A percentile compares a stretch with the other conserved stretches of the same genome.
These are phyloP conservation scores for Cantharis flavilabris DNA, from an alignment of 2,888 invertebrate species.

Conservation along the genomic window DNA sequence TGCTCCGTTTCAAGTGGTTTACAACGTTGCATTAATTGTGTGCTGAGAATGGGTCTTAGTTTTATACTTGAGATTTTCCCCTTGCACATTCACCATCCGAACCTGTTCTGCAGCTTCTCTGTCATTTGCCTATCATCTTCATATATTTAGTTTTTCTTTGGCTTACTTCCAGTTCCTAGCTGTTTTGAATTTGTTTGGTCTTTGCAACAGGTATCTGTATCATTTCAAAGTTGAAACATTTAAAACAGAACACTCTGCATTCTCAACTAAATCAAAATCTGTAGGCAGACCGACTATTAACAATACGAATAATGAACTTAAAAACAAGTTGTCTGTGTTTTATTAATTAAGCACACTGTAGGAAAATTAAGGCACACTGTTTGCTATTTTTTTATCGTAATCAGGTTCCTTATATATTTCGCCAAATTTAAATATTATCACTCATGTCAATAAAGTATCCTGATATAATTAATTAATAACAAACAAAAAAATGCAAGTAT, in stretches of 20 bases:
- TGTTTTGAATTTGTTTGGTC: too few species aligned
- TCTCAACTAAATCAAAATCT: neutral
- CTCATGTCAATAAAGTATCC: neutral
- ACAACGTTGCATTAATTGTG: too few species aligned
- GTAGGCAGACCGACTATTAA: neutral
- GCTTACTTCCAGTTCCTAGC: neutral
- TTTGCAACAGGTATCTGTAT: too few species aligned
- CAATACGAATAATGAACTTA: neutral
- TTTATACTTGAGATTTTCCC: too few species aligned
- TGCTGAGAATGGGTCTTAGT: too few species aligned
- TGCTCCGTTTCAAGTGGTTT: neutral
- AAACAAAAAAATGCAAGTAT: neutral
- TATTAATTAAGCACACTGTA: neutral
- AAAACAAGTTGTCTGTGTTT: neutral
- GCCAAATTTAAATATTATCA: neutral
- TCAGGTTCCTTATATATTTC: neutral
- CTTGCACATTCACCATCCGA: too few species aligned
- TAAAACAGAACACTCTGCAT: neutral
- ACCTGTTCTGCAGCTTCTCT: too few species aligned
- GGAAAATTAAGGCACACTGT: neutral
- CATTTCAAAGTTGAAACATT: neutral
- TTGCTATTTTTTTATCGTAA: neutral
- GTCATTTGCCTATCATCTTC: too few species aligned
- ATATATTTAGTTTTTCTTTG: neutral
- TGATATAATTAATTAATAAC: neutral